Evolutionary conservation across 2,888 invertebrate species (phyloP), one percentile per base, ranked within the genome.

Genomic region (Lumbricus terrestris): DNA sequence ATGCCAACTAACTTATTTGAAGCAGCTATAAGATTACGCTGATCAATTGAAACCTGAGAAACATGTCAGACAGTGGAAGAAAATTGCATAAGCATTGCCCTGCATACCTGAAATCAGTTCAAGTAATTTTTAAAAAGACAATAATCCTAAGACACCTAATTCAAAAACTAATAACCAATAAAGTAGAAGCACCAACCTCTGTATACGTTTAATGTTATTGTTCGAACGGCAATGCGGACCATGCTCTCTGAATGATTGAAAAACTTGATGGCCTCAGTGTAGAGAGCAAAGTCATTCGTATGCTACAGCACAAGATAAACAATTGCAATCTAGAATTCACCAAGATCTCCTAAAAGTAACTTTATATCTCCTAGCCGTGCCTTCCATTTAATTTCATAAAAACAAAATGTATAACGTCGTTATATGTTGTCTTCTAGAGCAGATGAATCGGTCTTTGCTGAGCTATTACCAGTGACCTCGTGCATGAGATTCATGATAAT

Each of bases 171-270:
- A 23, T 23, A n/a, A 40, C 4, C 18, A 0, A 35, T 69, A 90
- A 0, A 88, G 35, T n/a, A 47, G 18, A 1, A 34, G 69, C 16
- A 88, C 91, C 88, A 93, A 95, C 95, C 96, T 94, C 95, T 95
- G 94, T 98, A 99, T 0, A 99, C 99, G 95, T 99, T 99, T 85
- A 99, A 96, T 0, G 99, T 98, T 92, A 99, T 96, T 23, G 99
- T 99, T 91, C 99, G 96, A 29, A 99, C 99, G 5, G 99, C 99
- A 93, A 99, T 99, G 89, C 99, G 96, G 69, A 99, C 99, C 99
- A 99, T 99, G 82, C 98, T 97, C 95, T 99, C 99, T 0, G 98
- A 97, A 95, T 99, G 99, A 95, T 99, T 99, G 96, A 99, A 99
- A 96, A 99, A 99, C 95, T 99, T 99, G 91, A 99, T 98, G 69